Percentiles rank a stretch among this genome's conserved stretches.
phyloP scores from a whole-genome alignment of 2,113 vertebrate genomes.

The Lepus europaeus region DNA sequence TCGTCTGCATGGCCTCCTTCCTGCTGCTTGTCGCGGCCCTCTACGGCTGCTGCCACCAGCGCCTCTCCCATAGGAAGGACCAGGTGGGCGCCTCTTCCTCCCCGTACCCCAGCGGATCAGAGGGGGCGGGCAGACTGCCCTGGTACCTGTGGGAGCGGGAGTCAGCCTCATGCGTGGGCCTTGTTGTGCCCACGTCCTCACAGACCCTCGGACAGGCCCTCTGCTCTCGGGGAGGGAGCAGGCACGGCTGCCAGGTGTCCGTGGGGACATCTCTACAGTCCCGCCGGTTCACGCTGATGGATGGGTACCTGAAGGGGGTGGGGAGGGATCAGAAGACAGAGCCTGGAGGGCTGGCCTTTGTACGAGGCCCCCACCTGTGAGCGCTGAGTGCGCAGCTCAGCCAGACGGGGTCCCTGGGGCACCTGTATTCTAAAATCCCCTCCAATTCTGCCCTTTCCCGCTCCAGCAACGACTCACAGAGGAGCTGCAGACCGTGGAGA shows the following conservation, averaged over 20 bases:
- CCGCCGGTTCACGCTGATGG: background rate
- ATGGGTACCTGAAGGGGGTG: background rate
- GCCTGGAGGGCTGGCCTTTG: background rate
- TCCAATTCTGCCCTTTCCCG: background rate
- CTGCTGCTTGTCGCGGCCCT: constrained; percentile 86
- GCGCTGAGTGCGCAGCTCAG: background rate
- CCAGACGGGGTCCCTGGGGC: background rate
- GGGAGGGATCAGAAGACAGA: background rate
- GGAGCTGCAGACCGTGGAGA: constrained; percentile 97
- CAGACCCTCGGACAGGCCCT: too few relatives aligned
- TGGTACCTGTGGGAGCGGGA: background rate
- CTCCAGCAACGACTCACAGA: constrained; percentile 95
- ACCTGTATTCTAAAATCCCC: background rate
- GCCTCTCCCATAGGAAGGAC: constrained; percentile 88
- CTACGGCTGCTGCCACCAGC: constrained; percentile 91
- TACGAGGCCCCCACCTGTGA: background rate
- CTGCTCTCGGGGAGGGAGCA: background rate
- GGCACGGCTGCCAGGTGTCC: background rate
- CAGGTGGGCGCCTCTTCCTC: constrained; percentile 82
- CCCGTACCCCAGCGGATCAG: too few relatives aligned
- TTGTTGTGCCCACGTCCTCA: too few relatives aligned
- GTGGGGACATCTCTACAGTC: background rate
- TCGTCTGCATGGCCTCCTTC: constrained; percentile 88
- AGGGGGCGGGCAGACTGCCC: background rate
- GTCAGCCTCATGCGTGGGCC: background rate